phyloP scores from a whole-genome alignment of 2,888 invertebrate genomes.

The Agrotis clavis region DNA sequence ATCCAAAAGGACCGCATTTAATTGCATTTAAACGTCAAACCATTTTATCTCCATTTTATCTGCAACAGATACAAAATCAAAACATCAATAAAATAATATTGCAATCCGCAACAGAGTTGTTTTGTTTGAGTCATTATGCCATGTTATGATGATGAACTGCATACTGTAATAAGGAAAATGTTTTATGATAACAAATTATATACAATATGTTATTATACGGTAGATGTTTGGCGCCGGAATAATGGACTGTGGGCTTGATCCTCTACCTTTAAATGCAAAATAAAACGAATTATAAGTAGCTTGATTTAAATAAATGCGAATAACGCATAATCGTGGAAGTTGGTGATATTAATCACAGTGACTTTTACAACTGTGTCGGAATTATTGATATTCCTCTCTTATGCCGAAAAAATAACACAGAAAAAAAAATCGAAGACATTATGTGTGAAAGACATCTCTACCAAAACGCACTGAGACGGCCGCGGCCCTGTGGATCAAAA shows the following conservation, averaged over 20 bases:
- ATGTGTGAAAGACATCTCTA: no score
- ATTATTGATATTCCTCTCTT: no score
- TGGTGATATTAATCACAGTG: not conserved
- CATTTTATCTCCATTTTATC: not conserved
- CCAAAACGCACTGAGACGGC: no score
- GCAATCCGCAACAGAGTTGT: conserved; percentile 41
- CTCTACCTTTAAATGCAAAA: conserved; percentile 37
- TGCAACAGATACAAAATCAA: conserved; percentile 16
- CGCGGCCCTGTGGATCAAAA: no score
- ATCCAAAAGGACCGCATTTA: not conserved
- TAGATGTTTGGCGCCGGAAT: conserved; percentile 50
- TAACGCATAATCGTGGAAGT: not conserved
- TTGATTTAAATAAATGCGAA: conserved; percentile 13
- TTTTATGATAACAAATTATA: conserved; percentile 51
- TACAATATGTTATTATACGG: conserved; percentile 41
- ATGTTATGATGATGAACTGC: conserved; percentile 46
- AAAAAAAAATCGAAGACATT: no score
- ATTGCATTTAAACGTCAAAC: not conserved
- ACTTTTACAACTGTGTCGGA: not conserved
- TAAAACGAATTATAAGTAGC: conserved; percentile 2
- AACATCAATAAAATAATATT: conserved; percentile 39
- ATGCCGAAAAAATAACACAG: no score
- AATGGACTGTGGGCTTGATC: conserved; percentile 20
- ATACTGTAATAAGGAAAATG: conserved; percentile 53
- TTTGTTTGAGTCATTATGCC: conserved; percentile 40